Evolutionary conservation across 2,888 invertebrate species (phyloP).

Genomic region (Pachydiplax longipennis): DNA sequence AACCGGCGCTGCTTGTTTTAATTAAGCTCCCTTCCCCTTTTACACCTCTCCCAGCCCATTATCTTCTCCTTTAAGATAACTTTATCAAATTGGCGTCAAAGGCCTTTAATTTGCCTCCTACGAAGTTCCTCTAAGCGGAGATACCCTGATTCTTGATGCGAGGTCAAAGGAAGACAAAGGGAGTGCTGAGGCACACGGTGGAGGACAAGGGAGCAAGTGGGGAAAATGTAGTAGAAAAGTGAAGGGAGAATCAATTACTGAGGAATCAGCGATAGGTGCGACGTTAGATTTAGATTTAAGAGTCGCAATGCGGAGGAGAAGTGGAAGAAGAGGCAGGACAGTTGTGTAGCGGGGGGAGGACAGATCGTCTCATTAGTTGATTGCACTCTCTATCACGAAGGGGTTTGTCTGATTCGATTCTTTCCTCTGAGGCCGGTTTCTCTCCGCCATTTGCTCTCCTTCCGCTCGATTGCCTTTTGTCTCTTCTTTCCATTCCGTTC

Average conservation of each 20-base stretch:
- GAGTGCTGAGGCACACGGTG: not conserved
- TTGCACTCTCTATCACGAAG: conserved; percentile 8
- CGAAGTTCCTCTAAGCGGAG: not conserved
- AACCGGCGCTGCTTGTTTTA: no score
- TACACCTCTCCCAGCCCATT: not conserved
- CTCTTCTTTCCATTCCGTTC: not conserved
- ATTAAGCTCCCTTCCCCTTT: no score
- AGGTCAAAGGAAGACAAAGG: not conserved
- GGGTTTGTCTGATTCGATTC: conserved; percentile 23
- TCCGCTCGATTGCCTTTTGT: not conserved
- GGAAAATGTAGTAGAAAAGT: no score
- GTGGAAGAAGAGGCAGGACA: not conserved
- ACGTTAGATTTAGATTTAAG: not conserved
- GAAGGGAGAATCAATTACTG: not conserved
- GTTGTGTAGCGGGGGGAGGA: not conserved
- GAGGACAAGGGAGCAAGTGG: not conserved
- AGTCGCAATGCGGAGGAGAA: not conserved
- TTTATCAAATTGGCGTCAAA: not conserved
- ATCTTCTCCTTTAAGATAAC: not conserved
- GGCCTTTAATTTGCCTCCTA: not conserved
- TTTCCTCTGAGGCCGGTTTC: not conserved
- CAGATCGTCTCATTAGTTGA: conserved; percentile 31
- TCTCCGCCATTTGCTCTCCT: not conserved
- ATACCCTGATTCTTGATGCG: not conserved
- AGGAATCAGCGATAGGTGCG: not conserved